Conservation (phyloP, 2,113 vertebrate species). For the Archocentrus centrarchus region DNA sequence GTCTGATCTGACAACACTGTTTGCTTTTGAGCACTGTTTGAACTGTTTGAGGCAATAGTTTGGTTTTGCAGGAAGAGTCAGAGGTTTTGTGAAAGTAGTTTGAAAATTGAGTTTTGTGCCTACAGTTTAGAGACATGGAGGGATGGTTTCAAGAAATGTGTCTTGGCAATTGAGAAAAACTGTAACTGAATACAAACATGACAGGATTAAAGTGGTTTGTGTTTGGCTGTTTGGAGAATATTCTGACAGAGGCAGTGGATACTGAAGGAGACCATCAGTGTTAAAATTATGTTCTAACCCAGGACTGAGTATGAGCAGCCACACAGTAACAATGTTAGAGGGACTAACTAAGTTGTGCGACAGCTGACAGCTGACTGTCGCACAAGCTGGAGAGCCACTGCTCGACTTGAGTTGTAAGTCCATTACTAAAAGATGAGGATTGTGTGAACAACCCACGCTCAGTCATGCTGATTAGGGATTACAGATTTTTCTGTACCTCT, state of each 20-base stretch:
- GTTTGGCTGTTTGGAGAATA: too few species aligned
- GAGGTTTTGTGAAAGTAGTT: too few species aligned
- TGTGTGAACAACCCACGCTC: not conserved
- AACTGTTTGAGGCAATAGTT: too few species aligned
- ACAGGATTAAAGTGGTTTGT: not conserved
- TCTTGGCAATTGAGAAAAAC: too few species aligned
- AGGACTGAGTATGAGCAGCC: not conserved
- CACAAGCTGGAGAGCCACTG: not conserved
- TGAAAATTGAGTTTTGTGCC: too few species aligned
- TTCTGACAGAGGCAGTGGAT: not conserved
- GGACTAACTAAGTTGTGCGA: constrained; percentile 35
- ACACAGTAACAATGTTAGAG: constrained; percentile 20
- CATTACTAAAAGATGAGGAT: constrained; percentile 18
- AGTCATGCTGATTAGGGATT: constrained; percentile 35
- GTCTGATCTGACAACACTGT: too few species aligned
- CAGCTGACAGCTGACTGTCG: constrained; percentile 13
- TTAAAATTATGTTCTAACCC: not conserved
- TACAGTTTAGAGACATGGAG: too few species aligned
- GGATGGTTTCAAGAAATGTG: too few species aligned
- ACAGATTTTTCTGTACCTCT: not conserved
- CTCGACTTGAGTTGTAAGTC: constrained; percentile 33
- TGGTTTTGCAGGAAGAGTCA: too few species aligned
- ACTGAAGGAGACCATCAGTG: not conserved
- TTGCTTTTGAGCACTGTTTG: too few species aligned
- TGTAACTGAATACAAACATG: not conserved